Evolutionary conservation across 2,113 vertebrate genomes (phyloP), one percentile per base, ranked within the genome.

Genomic region (Lasiurus borealis): DNA sequence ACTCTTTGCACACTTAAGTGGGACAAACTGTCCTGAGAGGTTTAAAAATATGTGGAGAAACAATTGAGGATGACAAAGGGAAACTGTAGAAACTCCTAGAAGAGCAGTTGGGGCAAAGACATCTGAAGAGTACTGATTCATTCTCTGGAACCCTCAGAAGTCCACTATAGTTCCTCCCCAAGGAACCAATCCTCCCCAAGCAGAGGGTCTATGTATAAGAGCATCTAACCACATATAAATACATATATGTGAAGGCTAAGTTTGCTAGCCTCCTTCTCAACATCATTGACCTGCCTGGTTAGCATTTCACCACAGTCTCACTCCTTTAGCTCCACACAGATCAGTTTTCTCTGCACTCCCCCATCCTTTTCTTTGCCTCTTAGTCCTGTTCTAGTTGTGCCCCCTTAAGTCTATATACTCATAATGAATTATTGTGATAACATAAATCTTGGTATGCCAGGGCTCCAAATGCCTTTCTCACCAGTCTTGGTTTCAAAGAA

Each of bases 241-340:
- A 8, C 1, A 3, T 13, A 8, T 2, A 3, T 13, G 1, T 12
- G 64, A 76, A 66, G n/a, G 8, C 40, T 69, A 16, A 1, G 12
- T 44, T n/a, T 19, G 44, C 46, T 50, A 54, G 6, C 3, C 16
- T 9, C 14, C 83, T 57, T 18, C 80, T 68, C 40, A 44, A 3
- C 11, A 3, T 44, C 9, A 4, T 2, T 66, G 71, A 8, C 6
- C 21, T 46, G 18, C 62, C 57, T 75, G 27, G 0, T 5, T 13
- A 62, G 18, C 25, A 29, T 72, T n/a, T 90, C 27, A 6, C 9
- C 44, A 27, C 4, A 40, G 82, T 27, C 52, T 71, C n/a, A 5
- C 52, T 72, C 34, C 78, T 27, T 71, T 15, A 21, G 6, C 6
- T 44, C 48, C 87, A 31, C 4, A 9, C 4, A 9, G 6, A 76